Percentiles rank a stretch among this genome's conserved stretches.
These are phyloP conservation scores for Athetis lepigone DNA, from an alignment of 2,888 invertebrate species.

Conservation along the genomic window DNA sequence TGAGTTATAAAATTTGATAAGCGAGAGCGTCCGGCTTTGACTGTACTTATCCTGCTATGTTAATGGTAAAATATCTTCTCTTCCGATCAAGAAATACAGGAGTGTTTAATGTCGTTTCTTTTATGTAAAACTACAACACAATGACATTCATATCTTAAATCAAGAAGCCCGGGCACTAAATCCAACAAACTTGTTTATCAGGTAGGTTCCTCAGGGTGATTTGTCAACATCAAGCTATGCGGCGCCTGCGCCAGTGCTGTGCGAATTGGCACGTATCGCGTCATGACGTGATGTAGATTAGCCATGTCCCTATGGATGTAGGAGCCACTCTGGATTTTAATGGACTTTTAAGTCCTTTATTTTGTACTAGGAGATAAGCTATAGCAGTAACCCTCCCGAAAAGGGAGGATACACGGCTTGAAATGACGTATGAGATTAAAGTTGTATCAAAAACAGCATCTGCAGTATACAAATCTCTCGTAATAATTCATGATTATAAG, in stretches of 20 bases:
- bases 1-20: neutral
- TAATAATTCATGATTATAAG: constrained; percentile 3
- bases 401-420: neutral
- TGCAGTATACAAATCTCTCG: neutral
- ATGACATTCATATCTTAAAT: neutral
- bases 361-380: no score
- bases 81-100: no score
- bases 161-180: neutral
- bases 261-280: neutral
- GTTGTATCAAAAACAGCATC: neutral
- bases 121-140: neutral
- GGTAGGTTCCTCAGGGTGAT: neutral
- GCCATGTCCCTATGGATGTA: no score
- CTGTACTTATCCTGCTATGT: neutral
- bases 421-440: neutral
- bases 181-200: neutral
- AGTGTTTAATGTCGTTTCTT: neutral
- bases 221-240: neutral
- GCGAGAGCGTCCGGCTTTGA: neutral
- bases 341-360: no score
- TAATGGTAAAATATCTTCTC: no score
- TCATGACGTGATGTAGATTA: neutral
- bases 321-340: no score
- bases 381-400: no score
- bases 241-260: neutral